phyloP scores from a whole-genome alignment of 2,797 vertebrate genomes.

The Catostomus latipinnis region DNA sequence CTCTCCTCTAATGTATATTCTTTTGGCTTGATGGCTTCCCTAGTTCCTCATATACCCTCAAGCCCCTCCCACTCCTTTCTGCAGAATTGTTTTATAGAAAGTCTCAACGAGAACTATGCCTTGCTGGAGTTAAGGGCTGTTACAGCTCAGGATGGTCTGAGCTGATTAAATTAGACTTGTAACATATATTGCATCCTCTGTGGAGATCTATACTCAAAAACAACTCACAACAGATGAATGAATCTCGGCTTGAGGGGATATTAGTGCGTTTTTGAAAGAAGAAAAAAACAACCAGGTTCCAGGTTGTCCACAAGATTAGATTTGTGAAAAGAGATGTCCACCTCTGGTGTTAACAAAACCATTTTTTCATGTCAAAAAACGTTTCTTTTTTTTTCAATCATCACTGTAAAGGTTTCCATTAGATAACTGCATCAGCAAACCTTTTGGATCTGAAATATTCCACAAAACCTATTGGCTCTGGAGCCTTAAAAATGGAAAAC shows the following conservation, averaged over 20 bases:
- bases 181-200: background rate
- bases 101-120: constrained; percentile 17
- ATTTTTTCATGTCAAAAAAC: too few species aligned
- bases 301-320: too few species aligned
- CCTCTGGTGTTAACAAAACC: background rate
- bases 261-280: background rate
- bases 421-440: background rate
- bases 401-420: too few species aligned
- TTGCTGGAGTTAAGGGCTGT: constrained; percentile 10
- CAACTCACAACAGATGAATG: background rate
- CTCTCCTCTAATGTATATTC: constrained; percentile 7
- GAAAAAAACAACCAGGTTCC: too few species aligned
- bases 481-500: constrained; percentile 3
- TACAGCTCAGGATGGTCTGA: background rate
- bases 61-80: constrained; percentile 50
- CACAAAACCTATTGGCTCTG: background rate
- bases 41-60: constrained; percentile 21
- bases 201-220: background rate
- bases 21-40: constrained; percentile 10
- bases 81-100: constrained; percentile 61
- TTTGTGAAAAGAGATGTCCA: background rate
- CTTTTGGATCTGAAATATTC: background rate
- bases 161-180: background rate
- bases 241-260: background rate
- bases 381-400: too few species aligned